Evolutionary conservation across 2,797 vertebrate genomes (phyloP), one percentile per base, ranked within the genome.

Genomic region (Esox lucius): DNA sequence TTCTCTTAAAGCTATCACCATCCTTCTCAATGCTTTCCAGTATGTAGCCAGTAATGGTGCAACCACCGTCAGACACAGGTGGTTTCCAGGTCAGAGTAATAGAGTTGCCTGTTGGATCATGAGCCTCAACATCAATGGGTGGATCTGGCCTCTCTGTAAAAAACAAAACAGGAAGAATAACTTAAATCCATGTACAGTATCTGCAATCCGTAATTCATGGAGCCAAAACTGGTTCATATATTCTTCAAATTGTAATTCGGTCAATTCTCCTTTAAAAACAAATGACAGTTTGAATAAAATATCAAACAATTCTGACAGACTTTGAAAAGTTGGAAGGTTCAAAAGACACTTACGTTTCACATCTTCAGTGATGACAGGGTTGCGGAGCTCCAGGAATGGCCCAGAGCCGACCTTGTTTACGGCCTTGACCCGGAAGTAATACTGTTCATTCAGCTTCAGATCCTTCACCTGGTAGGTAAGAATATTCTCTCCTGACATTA

Each of bases 341-440:
- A 42, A 42, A 7, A 42, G 42, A 42, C 39, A 82, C 97, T 95
- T 92, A 99, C 98, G 95, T 86, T 98, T 99, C 66, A 96, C 88
- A 87, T 99, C 98, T 90, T 99, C 95, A 42, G 91, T 95, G 88
- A 96, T 94, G 76, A 99, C 91, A 0, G 97, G 95, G 82, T 95
- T 98, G 79, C 95, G 96, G 51, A 98, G 91, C 83, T 96, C 97
- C 91, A 97, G 87, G 80, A 96, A 97, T 85, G 95, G 93, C 68
- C 98, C 98, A 46, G 96, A 94, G 75, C 98, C 98, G 31, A 99
- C 96, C 88, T 96, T 95, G 93, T 99, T 99, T 85, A 98, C 92
- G n/a, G 98, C 97, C 88, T 96, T 98, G 71, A 99, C 96, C 85
- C 97, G 96, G 92, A 99, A 99, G 89, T 96, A 95, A 90, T 98